Percentiles rank a stretch among this genome's conserved stretches.
Conservation (phyloP, 2,888 invertebrate species). For the Mythimna pallens region DNA sequence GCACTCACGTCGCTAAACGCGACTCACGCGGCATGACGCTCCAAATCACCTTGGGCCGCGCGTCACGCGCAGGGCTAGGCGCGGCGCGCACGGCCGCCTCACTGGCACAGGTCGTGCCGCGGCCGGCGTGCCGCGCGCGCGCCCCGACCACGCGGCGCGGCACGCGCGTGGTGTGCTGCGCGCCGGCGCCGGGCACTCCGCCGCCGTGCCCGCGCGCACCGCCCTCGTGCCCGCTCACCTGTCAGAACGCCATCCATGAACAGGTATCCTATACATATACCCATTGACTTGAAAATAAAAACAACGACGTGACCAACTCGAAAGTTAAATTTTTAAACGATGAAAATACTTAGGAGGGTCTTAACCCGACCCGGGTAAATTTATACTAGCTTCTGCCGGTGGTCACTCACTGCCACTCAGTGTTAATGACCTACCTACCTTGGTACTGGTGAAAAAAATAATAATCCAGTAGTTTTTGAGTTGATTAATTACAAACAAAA, state of each 20-base stretch:
- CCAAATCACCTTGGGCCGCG: neutral
- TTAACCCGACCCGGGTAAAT: too few species aligned
- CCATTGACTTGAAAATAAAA: neutral
- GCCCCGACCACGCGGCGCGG: neutral
- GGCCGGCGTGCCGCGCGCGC: neutral
- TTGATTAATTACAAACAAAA: too few species aligned
- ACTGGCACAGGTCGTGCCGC: neutral
- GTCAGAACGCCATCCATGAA: slow-evolving; percentile 30
- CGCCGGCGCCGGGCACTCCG: slow-evolving; percentile 14
- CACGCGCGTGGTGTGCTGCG: neutral
- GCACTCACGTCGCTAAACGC: neutral
- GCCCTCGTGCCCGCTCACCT: slow-evolving; percentile 46
- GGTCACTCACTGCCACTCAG: too few species aligned
- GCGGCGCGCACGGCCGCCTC: neutral
- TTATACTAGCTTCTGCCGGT: too few species aligned
- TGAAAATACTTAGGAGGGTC: too few species aligned
- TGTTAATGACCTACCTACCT: too few species aligned
- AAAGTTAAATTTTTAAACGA: neutral
- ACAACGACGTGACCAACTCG: neutral
- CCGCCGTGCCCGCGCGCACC: slow-evolving; percentile 27
- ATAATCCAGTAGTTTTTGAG: too few species aligned
- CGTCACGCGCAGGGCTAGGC: too few species aligned
- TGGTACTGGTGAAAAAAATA: too few species aligned
- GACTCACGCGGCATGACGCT: slow-evolving; percentile 48
- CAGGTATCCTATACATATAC: slow-evolving; percentile 6